Conservation (phyloP, 2,113 vertebrate species). For the Ammodytes marinus region DNA sequence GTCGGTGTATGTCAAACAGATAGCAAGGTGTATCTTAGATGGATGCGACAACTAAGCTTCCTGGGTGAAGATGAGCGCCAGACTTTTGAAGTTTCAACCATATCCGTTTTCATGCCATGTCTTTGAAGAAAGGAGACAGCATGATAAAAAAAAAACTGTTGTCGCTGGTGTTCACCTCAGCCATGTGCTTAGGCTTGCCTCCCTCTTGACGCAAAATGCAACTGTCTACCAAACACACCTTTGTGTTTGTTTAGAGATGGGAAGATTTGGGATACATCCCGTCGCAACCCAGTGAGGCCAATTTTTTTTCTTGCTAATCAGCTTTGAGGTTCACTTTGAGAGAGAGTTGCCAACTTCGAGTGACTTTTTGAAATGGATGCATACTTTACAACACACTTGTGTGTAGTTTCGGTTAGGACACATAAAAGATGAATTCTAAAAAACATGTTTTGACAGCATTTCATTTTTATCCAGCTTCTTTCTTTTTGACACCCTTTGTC, state of each 20-base stretch:
- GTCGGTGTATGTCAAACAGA: constrained; percentile 41
- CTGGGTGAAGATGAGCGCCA: constrained; percentile 66
- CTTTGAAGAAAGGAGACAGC: constrained; percentile 80
- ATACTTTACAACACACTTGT: not conserved
- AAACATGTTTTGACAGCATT: no score
- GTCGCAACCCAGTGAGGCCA: constrained; percentile 57
- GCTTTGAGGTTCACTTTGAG: constrained; percentile 54
- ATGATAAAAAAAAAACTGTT: constrained; percentile 76
- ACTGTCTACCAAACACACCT: constrained; percentile 81
- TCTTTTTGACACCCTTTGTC: not conserved
- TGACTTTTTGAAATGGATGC: constrained; percentile 2
- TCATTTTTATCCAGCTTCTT: not conserved
- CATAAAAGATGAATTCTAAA: no score
- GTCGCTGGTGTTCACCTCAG: constrained; percentile 62
- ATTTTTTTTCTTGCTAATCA: constrained; percentile 13
- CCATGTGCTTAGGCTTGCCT: constrained; percentile 82
- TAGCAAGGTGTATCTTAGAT: constrained; percentile 77
- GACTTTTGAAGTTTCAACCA: constrained; percentile 80
- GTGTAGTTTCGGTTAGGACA: not conserved
- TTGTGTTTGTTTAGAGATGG: constrained; percentile 84
- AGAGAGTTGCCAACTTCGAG: constrained; percentile 40
- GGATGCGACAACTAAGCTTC: constrained; percentile 75
- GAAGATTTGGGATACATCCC: constrained; percentile 83
- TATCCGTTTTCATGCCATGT: constrained; percentile 77
- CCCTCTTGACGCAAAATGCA: constrained; percentile 71